phyloP scores from a whole-genome alignment of 2,797 vertebrate genomes.

The Anguilla pacifica region DNA sequence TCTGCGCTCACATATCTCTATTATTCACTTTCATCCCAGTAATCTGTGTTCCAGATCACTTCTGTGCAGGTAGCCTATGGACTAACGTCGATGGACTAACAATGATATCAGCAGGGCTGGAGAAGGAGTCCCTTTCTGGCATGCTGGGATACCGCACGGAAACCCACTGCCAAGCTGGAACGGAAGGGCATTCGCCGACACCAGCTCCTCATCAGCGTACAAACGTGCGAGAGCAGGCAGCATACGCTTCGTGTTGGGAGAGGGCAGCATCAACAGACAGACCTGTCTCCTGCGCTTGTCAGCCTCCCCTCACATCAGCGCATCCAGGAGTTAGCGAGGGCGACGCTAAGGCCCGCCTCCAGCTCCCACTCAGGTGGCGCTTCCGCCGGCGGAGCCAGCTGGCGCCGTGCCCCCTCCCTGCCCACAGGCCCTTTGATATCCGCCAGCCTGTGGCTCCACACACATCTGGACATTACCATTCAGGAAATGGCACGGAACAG shows the following conservation, averaged over 20 bases:
- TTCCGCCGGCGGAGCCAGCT: conserved; percentile 68
- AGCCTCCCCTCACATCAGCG: neutral
- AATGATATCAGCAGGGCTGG: conserved; percentile 41
- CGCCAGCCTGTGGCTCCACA: conserved; percentile 66
- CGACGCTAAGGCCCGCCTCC: conserved; percentile 65
- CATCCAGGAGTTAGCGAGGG: conserved; percentile 66
- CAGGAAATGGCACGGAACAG: conserved; percentile 54
- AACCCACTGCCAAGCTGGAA: conserved; percentile 47
- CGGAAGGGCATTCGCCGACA: neutral
- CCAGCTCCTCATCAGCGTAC: conserved; percentile 46
- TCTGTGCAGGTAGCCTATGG: conserved; percentile 41
- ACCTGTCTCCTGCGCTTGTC: neutral
- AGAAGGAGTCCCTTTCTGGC: conserved; percentile 51
- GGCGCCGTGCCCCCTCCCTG: conserved; percentile 63
- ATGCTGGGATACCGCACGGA: conserved; percentile 46
- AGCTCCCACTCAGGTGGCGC: conserved; percentile 63
- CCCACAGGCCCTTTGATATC: conserved; percentile 66
- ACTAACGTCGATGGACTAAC: conserved; percentile 45
- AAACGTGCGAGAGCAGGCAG: conserved; percentile 42
- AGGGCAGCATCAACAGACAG: neutral
- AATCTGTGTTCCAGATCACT: neutral
- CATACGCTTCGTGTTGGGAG: conserved; percentile 5
- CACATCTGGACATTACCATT: conserved; percentile 80
- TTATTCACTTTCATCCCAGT: conserved; percentile 32
- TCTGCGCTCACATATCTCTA: conserved; percentile 45